phyloP scores from a whole-genome alignment of 30 jellyfish, hydroid and myxozoan genomes.

The Aurelia sp. region DNA sequence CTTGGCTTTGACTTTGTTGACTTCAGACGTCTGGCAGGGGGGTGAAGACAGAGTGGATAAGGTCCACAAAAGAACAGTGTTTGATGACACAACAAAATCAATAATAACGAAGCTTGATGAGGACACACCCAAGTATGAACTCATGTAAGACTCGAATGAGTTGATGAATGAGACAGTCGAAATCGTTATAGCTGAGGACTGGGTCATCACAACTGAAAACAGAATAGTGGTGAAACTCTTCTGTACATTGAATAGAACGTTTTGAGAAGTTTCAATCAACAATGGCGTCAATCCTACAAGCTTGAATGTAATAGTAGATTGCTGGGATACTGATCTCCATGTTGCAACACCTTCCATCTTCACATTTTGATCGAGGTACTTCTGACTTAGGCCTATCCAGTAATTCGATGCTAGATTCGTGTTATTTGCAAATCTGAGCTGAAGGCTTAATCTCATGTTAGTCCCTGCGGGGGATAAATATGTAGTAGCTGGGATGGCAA shows the following conservation, averaged over 20 bases:
- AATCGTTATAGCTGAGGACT: constrained; percentile 6
- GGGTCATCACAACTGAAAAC: constrained; percentile 37
- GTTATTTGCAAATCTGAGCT: constrained; percentile 40
- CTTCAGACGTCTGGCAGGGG: constrained; percentile 20
- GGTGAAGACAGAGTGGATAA: constrained; percentile 6
- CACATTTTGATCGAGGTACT: constrained; percentile 23
- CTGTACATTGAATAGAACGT: constrained; percentile 28
- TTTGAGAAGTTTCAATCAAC: constrained; percentile 45
- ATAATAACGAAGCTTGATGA: constrained; percentile 21
- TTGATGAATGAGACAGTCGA: constrained; percentile 23
- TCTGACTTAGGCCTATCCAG: constrained; percentile 60
- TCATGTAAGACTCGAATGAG: constrained; percentile 30
- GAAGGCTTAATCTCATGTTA: constrained; percentile 53
- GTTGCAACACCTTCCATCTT: constrained; percentile 36
- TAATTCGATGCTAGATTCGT: constrained; percentile 46
- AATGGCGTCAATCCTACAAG: constrained; percentile 63
- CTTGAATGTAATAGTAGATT: constrained; percentile 1
- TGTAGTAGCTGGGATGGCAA: constrained; percentile 16
- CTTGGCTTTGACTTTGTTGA: constrained; percentile 21
- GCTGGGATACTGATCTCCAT: background rate
- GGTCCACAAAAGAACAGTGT: constrained; percentile 37
- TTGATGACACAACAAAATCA: background rate
- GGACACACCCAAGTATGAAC: constrained; percentile 36
- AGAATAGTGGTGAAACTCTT: background rate
- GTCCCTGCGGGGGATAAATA: constrained; percentile 50